Evolutionary conservation across 2,888 invertebrate species (phyloP).

Genomic region (Podabrus alpinus): DNA sequence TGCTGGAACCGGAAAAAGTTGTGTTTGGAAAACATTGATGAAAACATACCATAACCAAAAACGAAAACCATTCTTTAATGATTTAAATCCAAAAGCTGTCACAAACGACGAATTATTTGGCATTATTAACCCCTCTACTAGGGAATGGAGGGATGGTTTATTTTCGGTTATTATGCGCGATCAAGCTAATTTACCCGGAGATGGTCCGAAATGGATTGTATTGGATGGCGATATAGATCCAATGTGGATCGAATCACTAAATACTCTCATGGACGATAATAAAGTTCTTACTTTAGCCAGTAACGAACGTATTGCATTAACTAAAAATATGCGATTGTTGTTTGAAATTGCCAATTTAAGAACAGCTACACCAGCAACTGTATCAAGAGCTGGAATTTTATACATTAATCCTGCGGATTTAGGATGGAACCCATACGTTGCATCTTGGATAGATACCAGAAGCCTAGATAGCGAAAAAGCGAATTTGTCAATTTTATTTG

Average conservation of each 20-base stretch:
- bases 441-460: constrained; percentile 85
- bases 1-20: constrained; percentile 90
- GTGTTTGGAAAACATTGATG: constrained; percentile 90
- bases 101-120: constrained; percentile 95
- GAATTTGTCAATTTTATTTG: constrained; percentile 83
- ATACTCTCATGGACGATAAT: constrained; percentile 97
- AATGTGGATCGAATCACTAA: constrained; percentile 97
- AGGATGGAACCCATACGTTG: constrained; percentile 92
- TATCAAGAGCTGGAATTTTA: constrained; percentile 91
- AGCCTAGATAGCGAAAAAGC: constrained; percentile 74
- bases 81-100: constrained; percentile 95
- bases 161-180: constrained; percentile 93
- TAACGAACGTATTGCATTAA: constrained; percentile 91
- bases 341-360: constrained; percentile 90
- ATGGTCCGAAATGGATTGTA: constrained; percentile 92
- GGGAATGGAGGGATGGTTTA: constrained; percentile 92
- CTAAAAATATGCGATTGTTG: constrained; percentile 85
- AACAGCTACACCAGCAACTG: constrained; percentile 94
- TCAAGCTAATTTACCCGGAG: constrained; percentile 85
- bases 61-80: constrained; percentile 81
- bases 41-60: constrained; percentile 83
- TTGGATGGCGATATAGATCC: constrained; percentile 96
- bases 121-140: constrained; percentile 88
- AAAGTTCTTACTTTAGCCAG: constrained; percentile 92
- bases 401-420: constrained; percentile 93